These are phyloP conservation scores for Agrotis exclamationis DNA, from an alignment of 2,888 invertebrate species.

Conservation along the genomic window DNA sequence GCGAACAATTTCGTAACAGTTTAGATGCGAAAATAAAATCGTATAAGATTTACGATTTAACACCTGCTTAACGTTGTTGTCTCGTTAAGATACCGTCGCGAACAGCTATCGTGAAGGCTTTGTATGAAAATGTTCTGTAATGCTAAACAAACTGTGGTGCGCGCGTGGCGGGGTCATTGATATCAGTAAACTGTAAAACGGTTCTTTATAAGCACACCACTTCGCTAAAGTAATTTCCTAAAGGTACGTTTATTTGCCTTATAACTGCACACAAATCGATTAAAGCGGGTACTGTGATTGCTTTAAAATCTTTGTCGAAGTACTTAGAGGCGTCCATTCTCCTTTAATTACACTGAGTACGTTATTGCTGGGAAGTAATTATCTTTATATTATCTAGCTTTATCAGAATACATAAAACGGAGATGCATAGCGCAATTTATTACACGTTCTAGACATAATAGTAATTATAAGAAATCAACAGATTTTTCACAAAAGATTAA, in stretches of 20 bases:
- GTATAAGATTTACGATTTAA: constrained; percentile 62
- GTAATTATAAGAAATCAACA: constrained; percentile 6
- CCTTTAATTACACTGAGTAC: constrained; percentile 49
- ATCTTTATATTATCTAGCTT: constrained; percentile 30
- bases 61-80: constrained; percentile 60
- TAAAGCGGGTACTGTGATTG: constrained; percentile 44
- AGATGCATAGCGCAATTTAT: constrained; percentile 23
- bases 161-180: constrained; percentile 71
- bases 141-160: constrained; percentile 69
- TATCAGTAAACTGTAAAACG: constrained; percentile 68
- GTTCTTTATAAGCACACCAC: constrained; percentile 64
- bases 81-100: constrained; percentile 58
- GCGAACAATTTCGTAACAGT: constrained; percentile 28
- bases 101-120: constrained; percentile 42
- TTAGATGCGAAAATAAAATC: constrained; percentile 35
- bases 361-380: constrained; percentile 46
- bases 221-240: constrained; percentile 60
- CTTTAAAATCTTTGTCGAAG: constrained; percentile 38
- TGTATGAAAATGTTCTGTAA: constrained; percentile 64
- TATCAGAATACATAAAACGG: constrained; percentile 30
- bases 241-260: constrained; percentile 58
- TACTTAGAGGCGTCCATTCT: constrained; percentile 40
- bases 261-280: constrained; percentile 56
- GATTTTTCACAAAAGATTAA: not conserved
- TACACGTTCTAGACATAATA: constrained; percentile 9